Conservation (phyloP, 2,113 vertebrate species). For the Leptobrachium ailaonicum region DNA sequence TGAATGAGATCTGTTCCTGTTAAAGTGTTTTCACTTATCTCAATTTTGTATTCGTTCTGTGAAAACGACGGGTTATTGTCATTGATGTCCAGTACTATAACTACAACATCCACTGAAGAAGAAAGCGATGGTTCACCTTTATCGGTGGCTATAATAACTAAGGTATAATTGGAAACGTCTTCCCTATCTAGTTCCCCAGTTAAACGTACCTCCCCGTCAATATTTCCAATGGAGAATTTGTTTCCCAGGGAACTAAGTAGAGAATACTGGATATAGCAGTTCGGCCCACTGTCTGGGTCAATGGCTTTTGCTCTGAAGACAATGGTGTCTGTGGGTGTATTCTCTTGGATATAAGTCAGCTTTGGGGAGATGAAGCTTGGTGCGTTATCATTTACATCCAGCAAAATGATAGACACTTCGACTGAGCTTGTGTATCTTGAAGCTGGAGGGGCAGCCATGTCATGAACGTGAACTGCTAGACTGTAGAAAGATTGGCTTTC, state of each 20-base stretch:
- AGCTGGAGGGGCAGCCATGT: conserved; percentile 72
- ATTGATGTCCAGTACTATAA: conserved; percentile 88
- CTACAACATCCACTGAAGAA: conserved; percentile 79
- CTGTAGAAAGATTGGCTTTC: conserved; percentile 96
- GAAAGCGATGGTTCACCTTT: conserved; percentile 88
- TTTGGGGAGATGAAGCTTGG: conserved; percentile 85
- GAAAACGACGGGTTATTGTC: conserved; percentile 90
- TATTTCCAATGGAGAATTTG: conserved; percentile 85
- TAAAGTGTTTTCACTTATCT: conserved; percentile 82
- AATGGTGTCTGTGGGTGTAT: conserved; percentile 84
- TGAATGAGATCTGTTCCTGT: conserved; percentile 86
- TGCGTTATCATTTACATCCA: conserved; percentile 91
- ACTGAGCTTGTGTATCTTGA: conserved; percentile 84
- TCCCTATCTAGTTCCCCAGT: conserved; percentile 89
- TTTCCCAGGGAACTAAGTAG: conserved; percentile 71
- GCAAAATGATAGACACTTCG: conserved; percentile 91
- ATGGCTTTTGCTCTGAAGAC: conserved; percentile 83
- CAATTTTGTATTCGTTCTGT: conserved; percentile 82
- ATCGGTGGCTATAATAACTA: conserved; percentile 87
- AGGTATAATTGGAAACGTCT: conserved; percentile 82
- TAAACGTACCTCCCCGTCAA: conserved; percentile 83
- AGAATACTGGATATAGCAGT: conserved; percentile 93
- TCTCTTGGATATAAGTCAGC: conserved; percentile 89
- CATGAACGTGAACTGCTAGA: conserved; percentile 83
- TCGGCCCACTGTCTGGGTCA: conserved; percentile 90